Percentiles rank a stretch among this genome's conserved stretches.
phyloP scores from a whole-genome alignment of 2,888 invertebrate species.

The Diarsia dahlii region DNA sequence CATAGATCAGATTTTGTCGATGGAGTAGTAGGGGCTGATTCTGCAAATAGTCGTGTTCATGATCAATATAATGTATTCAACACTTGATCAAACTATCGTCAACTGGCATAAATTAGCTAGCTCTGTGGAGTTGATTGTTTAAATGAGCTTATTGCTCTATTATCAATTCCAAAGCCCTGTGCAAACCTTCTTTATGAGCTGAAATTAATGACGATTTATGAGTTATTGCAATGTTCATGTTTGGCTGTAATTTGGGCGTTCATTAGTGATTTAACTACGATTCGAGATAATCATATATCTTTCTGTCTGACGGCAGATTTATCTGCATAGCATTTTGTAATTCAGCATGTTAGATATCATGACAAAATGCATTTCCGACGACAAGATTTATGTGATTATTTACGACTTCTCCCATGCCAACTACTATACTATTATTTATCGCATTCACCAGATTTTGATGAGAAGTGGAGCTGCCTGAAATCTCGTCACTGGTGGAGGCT shows the following conservation, averaged over 20 bases:
- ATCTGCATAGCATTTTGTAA: not conserved
- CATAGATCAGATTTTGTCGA: constrained; percentile 32
- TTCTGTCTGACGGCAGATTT: constrained; percentile 7
- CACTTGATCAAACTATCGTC: constrained; percentile 48
- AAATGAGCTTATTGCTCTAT: constrained; percentile 25
- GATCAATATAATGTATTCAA: constrained; percentile 55
- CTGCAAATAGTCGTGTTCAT: constrained; percentile 48
- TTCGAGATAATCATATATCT: constrained; percentile 12
- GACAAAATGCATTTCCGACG: constrained; percentile 9
- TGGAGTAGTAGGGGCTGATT: constrained; percentile 24
- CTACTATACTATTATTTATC: not conserved
- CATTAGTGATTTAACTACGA: constrained; percentile 12
- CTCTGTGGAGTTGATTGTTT: constrained; percentile 33
- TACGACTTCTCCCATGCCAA: not conserved
- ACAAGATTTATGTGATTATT: not conserved
- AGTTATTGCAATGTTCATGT: constrained; percentile 26
- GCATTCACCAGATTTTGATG: not conserved
- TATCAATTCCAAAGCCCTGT: constrained; percentile 20
- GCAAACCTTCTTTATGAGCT: constrained; percentile 22
- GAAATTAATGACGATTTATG: constrained; percentile 36
- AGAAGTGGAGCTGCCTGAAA: not conserved
- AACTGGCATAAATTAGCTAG: constrained; percentile 40
- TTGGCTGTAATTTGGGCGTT: constrained; percentile 14
- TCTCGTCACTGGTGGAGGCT: no score
- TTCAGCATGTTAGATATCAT: not conserved